phyloP scores from a whole-genome alignment of 2,888 invertebrate genomes.

The Pediacus dermestoides region DNA sequence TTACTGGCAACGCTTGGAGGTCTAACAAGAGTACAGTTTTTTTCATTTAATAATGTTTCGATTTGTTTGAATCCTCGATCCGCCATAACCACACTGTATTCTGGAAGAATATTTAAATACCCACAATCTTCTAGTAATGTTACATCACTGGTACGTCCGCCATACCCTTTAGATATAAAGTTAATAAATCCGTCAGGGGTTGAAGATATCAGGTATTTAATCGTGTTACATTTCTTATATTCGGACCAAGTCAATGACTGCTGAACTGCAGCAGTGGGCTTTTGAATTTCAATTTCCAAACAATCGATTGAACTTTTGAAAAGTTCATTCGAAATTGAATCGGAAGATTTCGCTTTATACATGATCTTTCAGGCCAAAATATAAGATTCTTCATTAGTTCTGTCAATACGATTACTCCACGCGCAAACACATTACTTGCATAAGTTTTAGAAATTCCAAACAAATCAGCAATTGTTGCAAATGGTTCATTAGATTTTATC shows the following conservation, averaged over 20 bases:
- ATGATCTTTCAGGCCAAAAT: background rate
- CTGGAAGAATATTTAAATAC: background rate
- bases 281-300: slow-evolving; percentile 2
- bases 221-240: slow-evolving; percentile 2
- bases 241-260: background rate
- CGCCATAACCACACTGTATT: background rate
- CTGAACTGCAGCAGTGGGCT: background rate
- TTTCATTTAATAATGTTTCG: too few species aligned
- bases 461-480: background rate
- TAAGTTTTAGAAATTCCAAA: slow-evolving; percentile 1
- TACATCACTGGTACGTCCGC: background rate
- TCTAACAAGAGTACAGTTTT: too few species aligned
- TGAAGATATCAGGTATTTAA: too few species aligned
- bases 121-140: background rate
- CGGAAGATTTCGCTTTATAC: background rate
- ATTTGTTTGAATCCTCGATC: too few species aligned
- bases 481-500: background rate
- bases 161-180: background rate
- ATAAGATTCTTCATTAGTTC: background rate
- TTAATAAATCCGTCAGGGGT: too few species aligned
- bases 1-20: too few species aligned
- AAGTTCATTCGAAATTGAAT: background rate
- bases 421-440: background rate
- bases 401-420: background rate
- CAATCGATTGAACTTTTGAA: too few species aligned